A percentile compares a stretch with the other conserved stretches of the same genome.
Conservation (phyloP, 1,140 invertebrate species). For the Bombus soroeensis region DNA sequence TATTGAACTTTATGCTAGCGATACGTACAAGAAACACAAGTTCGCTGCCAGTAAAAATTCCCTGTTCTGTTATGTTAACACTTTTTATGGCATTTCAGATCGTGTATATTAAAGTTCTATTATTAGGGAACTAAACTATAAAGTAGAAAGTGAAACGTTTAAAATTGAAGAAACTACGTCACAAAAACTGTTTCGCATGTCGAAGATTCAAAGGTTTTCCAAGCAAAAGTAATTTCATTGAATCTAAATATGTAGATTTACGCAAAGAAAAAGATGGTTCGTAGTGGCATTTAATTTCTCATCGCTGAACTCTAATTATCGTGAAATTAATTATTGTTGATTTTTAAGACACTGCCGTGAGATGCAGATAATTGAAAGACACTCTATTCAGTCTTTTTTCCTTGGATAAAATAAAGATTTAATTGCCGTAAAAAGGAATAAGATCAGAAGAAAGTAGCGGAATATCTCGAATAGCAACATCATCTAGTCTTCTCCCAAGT, state of each 20-base stretch:
- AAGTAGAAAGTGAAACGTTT: background rate
- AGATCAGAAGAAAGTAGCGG: background rate
- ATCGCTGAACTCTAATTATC: background rate
- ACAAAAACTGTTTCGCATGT: background rate
- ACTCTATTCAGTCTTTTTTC: background rate
- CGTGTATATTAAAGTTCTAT: background rate
- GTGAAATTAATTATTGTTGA: background rate
- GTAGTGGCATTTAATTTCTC: background rate
- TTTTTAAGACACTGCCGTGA: background rate
- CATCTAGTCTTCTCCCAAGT: background rate
- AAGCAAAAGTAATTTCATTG: background rate
- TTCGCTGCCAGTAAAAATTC: background rate
- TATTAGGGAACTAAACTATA: too few relatives aligned
- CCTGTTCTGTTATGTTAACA: background rate
- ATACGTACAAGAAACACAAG: background rate
- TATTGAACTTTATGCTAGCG: background rate
- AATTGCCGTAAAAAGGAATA: background rate
- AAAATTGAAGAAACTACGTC: background rate
- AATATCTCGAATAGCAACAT: background rate
- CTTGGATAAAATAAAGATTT: background rate
- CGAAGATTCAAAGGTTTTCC: background rate
- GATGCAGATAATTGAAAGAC: conserved; percentile 3
- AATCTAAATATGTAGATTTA: background rate
- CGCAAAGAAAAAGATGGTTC: too few relatives aligned
- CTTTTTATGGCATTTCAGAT: background rate